Evolutionary conservation across 2,797 vertebrate species (phyloP), one percentile per base, ranked within the genome.

Genomic region (Liparis tanakae): DNA sequence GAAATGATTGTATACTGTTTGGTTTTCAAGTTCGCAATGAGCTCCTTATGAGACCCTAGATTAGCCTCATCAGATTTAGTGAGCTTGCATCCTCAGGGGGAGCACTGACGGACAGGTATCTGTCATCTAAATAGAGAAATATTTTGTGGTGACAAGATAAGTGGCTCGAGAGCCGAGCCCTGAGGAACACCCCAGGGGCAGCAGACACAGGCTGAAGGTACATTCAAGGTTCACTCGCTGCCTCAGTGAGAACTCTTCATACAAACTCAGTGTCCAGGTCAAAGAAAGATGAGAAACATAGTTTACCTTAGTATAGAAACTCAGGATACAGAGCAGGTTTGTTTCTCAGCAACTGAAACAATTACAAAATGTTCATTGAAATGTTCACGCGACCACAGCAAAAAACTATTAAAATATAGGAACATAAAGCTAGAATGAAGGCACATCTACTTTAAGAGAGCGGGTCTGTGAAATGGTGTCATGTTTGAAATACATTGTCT

Each of bases 41-140:
- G 15, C 6, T 0, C n/a, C n/a, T 22, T 3, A 67, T 55, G 37
- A 37, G 10, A 48, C 56, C 30, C 9, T 30, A 1, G 37, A 30
- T 59, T 3, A 25, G 41, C 30, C 36, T n/a, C 4, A 48, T 37
- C n/a, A 15, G 48, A 34, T 44, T 51, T 25, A 70, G 20, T 41
- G 22, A 59, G 15, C 17, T 67, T 10, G 53, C 30, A 25, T 56
- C 17, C 25, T 30, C 14, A 34, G 22, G 20, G 12, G 22, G 20
- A 7, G 39, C 14, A 55, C 15, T 7, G 6, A 67, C 6, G 7
- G 44, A 59, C 10, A 66, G 33, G 1, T 5, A 13, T 1, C 12
- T 61, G 10, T 77, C 62, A 14, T 70, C 62, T 71, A 37, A 61
- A 71, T 54, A 65, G 8, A 39, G 3, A 1, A 0, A 2, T 17